Conservation (phyloP, 2,113 vertebrate species). For the Zosterops borbonicus region DNA sequence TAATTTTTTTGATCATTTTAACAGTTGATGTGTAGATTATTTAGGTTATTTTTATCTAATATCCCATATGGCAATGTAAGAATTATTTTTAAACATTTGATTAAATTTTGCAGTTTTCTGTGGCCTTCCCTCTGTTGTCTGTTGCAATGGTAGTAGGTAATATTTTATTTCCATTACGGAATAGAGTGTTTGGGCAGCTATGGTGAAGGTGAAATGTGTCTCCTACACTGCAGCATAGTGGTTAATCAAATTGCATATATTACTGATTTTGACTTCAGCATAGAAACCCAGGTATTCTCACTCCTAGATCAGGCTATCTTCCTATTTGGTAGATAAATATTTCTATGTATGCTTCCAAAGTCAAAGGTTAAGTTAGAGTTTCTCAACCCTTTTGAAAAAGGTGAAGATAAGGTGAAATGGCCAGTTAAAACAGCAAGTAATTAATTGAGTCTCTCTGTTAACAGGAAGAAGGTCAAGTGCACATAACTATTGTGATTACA, state of each 20-base stretch:
- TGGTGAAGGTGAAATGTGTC: not conserved
- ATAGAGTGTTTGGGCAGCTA: not conserved
- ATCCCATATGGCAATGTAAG: not conserved
- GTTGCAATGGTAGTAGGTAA: not conserved
- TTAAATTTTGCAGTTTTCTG: not conserved
- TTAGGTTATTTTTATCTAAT: not conserved
- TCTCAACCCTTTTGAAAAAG: conserved; percentile 60
- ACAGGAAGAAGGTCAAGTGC: conserved; percentile 73
- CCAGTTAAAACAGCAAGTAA: conserved; percentile 72
- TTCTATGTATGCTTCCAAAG: conserved; percentile 18
- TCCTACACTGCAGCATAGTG: not conserved
- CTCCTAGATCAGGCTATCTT: conserved; percentile 23
- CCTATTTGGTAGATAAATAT: conserved; percentile 14
- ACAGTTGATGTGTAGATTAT: not conserved
- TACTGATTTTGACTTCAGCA: conserved; percentile 7
- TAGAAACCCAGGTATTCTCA: not conserved
- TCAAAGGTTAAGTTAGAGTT: conserved; percentile 65
- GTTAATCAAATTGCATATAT: not conserved
- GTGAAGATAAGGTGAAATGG: conserved; percentile 64
- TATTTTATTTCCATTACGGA: not conserved
- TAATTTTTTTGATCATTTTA: not conserved
- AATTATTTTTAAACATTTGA: not conserved
- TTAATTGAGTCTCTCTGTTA: conserved; percentile 78
- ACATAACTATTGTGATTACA: conserved; percentile 41
- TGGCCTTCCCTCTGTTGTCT: not conserved